phyloP scores from a whole-genome alignment of 2,113 vertebrate species.

The Accipiter cooperii region DNA sequence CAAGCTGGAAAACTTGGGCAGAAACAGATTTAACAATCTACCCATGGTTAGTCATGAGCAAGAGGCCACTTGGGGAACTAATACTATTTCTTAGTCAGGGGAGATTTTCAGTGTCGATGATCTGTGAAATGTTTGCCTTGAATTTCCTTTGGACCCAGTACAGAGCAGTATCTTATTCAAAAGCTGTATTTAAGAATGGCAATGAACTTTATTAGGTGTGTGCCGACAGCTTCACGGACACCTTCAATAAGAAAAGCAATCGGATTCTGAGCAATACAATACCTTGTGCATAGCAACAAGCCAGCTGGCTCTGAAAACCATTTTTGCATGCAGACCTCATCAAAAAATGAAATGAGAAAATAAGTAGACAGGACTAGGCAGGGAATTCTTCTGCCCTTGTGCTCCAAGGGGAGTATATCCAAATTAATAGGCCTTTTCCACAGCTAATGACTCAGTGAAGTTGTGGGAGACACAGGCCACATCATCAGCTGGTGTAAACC shows the following conservation, averaged over 20 bases:
- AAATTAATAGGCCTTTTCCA: slow-evolving; percentile 43
- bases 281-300: slow-evolving; percentile 51
- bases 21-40: background rate
- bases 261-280: background rate
- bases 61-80: background rate
- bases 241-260: slow-evolving; percentile 13
- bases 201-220: slow-evolving; percentile 44
- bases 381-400: slow-evolving; percentile 52
- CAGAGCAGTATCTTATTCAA: slow-evolving; percentile 12
- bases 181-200: slow-evolving; percentile 22
- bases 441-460: slow-evolving; percentile 19
- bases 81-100: background rate
- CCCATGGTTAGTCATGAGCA: background rate
- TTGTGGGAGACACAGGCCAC: background rate
- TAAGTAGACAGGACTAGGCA: slow-evolving; percentile 26
- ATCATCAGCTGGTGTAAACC: background rate
- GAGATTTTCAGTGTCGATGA: background rate
- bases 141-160: slow-evolving; percentile 10
- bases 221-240: background rate
- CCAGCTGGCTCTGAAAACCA: slow-evolving; percentile 10
- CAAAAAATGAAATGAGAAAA: slow-evolving; percentile 60
- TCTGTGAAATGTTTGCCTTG: slow-evolving; percentile 46
- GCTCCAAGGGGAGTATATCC: background rate
- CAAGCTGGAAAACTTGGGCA: background rate
- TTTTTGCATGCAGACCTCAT: slow-evolving; percentile 41